Percentiles rank a stretch among this genome's conserved stretches.
These are phyloP conservation scores for Ctena decussata DNA, from an alignment of 2,888 invertebrate species.

Conservation along the genomic window DNA sequence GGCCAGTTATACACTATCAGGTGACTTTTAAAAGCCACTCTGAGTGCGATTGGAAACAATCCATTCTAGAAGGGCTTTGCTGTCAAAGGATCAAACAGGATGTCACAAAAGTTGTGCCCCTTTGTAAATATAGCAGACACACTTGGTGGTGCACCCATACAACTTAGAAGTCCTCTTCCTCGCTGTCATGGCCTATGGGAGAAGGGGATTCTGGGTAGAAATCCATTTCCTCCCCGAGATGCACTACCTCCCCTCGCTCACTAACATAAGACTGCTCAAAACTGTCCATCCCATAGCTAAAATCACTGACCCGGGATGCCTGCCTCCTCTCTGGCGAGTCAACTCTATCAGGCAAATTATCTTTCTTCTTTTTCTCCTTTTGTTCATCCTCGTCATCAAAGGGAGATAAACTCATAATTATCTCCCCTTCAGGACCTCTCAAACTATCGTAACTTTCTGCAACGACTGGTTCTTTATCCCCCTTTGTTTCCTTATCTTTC, in stretches of 20 bases:
- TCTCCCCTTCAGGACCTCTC: constrained; percentile 59
- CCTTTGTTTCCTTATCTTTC: constrained; percentile 5
- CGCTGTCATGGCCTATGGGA: constrained; percentile 68
- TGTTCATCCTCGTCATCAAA: constrained; percentile 48
- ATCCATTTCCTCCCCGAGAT: constrained; percentile 69
- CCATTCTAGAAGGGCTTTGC: too few species aligned
- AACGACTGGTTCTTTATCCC: background rate
- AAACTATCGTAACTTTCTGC: constrained; percentile 52
- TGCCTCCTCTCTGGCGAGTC: constrained; percentile 57
- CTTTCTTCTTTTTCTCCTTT: constrained; percentile 6
- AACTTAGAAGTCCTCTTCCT: constrained; percentile 77
- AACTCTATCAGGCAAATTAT: background rate
- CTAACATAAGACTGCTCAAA: constrained; percentile 78
- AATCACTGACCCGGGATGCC: constrained; percentile 70
- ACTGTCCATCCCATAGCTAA: constrained; percentile 80
- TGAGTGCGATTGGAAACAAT: too few species aligned
- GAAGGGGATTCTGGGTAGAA: constrained; percentile 64
- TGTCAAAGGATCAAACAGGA: too few species aligned
- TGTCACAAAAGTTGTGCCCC: too few species aligned
- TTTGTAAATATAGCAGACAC: too few species aligned
- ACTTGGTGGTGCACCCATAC: too few species aligned
- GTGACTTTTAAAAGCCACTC: too few species aligned
- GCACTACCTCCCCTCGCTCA: constrained; percentile 73
- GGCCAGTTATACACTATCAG: too few species aligned
- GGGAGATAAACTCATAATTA: constrained; percentile 62